Conservation (phyloP, 2,113 vertebrate species). For the Platycercus adscitus region DNA sequence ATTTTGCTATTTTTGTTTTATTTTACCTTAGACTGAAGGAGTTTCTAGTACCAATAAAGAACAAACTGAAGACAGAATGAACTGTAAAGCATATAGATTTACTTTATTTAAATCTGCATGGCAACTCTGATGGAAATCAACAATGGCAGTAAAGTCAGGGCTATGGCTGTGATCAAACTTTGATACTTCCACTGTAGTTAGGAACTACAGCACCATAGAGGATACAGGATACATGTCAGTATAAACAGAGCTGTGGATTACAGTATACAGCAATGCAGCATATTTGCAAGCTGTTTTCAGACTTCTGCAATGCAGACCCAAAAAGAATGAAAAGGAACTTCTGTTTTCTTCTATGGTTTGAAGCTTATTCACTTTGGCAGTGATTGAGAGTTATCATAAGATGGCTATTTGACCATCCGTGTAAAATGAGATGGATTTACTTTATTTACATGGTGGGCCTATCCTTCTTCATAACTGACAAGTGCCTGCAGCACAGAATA, state of each 20-base stretch:
- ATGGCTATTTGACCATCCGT: background rate
- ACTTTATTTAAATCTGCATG: background rate
- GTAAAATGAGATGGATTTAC: conserved; percentile 34
- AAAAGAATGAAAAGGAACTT: background rate
- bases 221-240: background rate
- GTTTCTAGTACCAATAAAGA: conserved; percentile 34
- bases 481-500: background rate
- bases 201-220: background rate
- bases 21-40: conserved; percentile 9
- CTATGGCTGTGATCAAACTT: background rate
- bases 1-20: conserved; percentile 66
- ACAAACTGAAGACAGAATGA: background rate
- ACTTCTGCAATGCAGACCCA: conserved; percentile 21
- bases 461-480: background rate
- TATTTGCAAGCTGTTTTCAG: conserved; percentile 15
- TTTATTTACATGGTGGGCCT: background rate
- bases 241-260: background rate
- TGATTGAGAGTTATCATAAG: conserved; percentile 15
- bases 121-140: background rate
- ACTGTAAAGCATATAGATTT: background rate
- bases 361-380: conserved; percentile 17
- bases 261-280: background rate
- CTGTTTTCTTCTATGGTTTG: background rate
- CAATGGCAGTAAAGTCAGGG: background rate
- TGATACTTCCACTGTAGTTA: background rate